Conservation (phyloP, 2,888 invertebrate species). For the Salticus scenicus region DNA sequence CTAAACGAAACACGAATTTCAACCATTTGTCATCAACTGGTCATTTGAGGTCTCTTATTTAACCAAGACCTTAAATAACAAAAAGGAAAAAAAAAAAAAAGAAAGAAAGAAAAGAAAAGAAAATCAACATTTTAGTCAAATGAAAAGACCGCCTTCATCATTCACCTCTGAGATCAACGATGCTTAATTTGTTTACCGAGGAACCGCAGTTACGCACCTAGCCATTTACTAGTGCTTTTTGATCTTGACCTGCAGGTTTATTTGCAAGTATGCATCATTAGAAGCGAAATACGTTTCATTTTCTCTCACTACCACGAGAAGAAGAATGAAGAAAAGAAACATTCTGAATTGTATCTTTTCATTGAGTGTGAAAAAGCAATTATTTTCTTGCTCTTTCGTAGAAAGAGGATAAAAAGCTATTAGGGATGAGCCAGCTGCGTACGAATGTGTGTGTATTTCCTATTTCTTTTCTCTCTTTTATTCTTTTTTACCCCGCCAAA, state of each 20-base stretch:
- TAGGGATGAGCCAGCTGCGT: not conserved
- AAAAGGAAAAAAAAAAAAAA: too few relatives aligned
- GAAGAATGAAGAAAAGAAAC: not conserved
- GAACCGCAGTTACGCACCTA: not conserved
- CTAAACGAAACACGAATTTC: too few relatives aligned
- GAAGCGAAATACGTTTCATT: not conserved
- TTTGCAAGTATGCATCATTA: not conserved
- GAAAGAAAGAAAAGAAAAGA: too few relatives aligned
- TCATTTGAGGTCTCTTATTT: too few relatives aligned
- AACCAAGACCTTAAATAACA: too few relatives aligned
- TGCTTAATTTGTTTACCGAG: not conserved
- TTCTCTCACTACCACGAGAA: not conserved
- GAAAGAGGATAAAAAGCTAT: not conserved
- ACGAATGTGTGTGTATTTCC: too few relatives aligned
- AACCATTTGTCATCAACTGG: too few relatives aligned
- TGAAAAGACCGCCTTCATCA: too few relatives aligned
- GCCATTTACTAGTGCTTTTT: not conserved
- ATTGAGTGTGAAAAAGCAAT: not conserved
- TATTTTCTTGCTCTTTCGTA: not conserved
- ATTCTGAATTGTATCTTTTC: not conserved
- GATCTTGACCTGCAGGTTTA: conserved; percentile 2
- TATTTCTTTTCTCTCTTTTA: too few relatives aligned
- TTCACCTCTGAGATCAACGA: not conserved
- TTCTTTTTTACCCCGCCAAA: too few relatives aligned
- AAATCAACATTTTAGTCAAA: too few relatives aligned